Percentiles rank a stretch among this genome's conserved stretches.
These are phyloP conservation scores for Mycalesis mineus DNA, from an alignment of 2,888 invertebrate species.

Conservation along the genomic window DNA sequence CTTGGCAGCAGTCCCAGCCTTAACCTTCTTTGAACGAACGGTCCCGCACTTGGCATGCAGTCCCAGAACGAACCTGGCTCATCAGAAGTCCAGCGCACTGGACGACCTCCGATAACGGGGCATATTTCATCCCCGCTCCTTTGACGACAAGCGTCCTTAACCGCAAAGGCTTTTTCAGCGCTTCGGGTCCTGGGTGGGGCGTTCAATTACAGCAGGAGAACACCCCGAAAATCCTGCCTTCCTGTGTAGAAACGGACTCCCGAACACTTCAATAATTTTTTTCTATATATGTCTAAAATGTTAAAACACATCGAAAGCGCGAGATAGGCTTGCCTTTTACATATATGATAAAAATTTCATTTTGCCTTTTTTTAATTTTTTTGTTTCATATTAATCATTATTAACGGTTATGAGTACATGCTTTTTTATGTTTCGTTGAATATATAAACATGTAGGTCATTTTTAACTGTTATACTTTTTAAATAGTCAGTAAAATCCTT, in stretches of 20 bases:
- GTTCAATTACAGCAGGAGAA: slow-evolving; percentile 39
- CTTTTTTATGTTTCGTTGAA: neutral
- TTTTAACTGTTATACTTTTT: neutral
- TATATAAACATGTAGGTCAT: neutral
- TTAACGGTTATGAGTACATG: neutral
- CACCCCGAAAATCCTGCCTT: slow-evolving; percentile 41
- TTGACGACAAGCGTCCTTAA: neutral
- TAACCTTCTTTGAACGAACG: neutral
- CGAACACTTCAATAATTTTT: neutral
- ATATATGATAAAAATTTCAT: neutral
- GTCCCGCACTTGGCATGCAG: neutral
- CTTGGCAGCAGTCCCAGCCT: neutral
- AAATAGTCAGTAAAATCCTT: neutral
- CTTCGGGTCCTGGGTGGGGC: slow-evolving; percentile 30
- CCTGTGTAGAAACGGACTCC: slow-evolving; percentile 63
- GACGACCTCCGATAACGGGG: neutral
- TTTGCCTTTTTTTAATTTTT: neutral
- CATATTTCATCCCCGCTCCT: neutral
- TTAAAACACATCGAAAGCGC: slow-evolving; percentile 36
- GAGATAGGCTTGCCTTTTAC: slow-evolving; percentile 32
- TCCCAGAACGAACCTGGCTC: neutral
- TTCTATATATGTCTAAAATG: neutral
- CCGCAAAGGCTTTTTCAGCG: neutral
- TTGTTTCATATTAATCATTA: neutral
- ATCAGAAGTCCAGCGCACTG: neutral